Evolutionary conservation across 2,888 invertebrate genomes (phyloP).

Genomic region (Torymus aiolomorphi): DNA sequence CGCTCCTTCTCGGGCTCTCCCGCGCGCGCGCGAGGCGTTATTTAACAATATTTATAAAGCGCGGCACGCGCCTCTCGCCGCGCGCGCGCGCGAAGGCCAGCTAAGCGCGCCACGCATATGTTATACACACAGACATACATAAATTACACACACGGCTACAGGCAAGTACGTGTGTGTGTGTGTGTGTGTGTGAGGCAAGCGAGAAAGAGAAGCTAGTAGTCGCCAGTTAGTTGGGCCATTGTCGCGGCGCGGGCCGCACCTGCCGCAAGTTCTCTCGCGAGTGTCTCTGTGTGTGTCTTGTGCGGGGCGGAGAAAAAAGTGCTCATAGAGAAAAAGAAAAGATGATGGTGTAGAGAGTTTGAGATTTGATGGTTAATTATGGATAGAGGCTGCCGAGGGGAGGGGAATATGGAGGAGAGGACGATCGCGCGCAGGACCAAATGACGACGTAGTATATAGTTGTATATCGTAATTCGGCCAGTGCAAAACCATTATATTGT

Average conservation of each 20-base stretch:
- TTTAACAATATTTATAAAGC: slow-evolving; percentile 69
- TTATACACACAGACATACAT: neutral
- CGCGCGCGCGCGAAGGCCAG: slow-evolving; percentile 43
- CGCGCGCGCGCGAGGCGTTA: slow-evolving; percentile 48
- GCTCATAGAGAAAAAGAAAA: no score
- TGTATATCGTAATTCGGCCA: no score
- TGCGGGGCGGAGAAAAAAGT: no score
- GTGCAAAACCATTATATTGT: no score
- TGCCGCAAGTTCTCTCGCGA: neutral
- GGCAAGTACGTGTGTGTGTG: neutral
- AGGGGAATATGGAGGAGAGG: no score
- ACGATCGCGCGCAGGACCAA: no score
- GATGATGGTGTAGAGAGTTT: no score
- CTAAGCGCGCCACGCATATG: slow-evolving; percentile 33
- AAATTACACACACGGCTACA: no score
- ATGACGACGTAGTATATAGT: no score
- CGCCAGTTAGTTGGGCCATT: slow-evolving; percentile 33
- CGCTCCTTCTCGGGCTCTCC: neutral
- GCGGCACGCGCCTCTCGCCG: slow-evolving; percentile 57
- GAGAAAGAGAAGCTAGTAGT: neutral
- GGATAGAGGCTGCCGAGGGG: no score
- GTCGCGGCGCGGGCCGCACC: slow-evolving; percentile 30
- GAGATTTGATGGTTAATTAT: no score
- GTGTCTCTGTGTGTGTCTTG: no score
- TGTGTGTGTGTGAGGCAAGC: neutral